These are phyloP conservation scores for Drosophila mulleri DNA, from an alignment of 2,888 invertebrate species.

Conservation along the genomic window DNA sequence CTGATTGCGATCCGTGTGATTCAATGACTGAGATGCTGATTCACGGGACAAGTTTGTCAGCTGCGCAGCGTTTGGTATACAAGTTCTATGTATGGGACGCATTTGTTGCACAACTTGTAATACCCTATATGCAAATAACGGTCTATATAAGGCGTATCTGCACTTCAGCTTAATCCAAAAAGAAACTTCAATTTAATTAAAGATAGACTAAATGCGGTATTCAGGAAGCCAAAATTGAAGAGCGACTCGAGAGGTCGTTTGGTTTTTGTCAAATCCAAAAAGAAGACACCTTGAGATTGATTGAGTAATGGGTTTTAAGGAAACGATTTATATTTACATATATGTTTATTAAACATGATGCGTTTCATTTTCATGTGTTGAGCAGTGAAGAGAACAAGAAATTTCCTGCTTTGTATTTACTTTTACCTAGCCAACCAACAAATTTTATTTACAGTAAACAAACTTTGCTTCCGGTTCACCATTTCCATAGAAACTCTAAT, in stretches of 20 bases:
- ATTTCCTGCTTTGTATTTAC: background rate
- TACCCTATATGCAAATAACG: slow-evolving; percentile 7
- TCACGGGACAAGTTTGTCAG: slow-evolving; percentile 26
- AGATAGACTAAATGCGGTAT: background rate
- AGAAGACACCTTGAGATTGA: background rate
- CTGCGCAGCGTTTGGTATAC: background rate
- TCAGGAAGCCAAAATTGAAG: background rate
- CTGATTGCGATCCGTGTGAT: slow-evolving; percentile 33
- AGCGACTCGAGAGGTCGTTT: too few species aligned
- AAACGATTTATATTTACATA: background rate
- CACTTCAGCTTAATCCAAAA: background rate
- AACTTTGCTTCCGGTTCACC: background rate
- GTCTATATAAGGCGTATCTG: background rate
- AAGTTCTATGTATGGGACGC: slow-evolving; percentile 11
- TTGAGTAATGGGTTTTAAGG: background rate
- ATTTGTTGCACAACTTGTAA: slow-evolving; percentile 13
- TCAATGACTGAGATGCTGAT: slow-evolving; percentile 27
- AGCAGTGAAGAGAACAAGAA: background rate
- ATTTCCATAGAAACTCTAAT: slow-evolving; percentile 1
- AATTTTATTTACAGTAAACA: background rate
- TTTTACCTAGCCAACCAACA: too few species aligned
- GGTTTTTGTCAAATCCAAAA: background rate
- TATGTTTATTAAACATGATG: background rate
- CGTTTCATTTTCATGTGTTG: background rate
- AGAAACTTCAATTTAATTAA: background rate